A percentile compares a stretch with the other conserved stretches of the same genome.
These are phyloP conservation scores for Passerina amoena DNA, from an alignment of 2,113 vertebrate species.

Conservation along the genomic window DNA sequence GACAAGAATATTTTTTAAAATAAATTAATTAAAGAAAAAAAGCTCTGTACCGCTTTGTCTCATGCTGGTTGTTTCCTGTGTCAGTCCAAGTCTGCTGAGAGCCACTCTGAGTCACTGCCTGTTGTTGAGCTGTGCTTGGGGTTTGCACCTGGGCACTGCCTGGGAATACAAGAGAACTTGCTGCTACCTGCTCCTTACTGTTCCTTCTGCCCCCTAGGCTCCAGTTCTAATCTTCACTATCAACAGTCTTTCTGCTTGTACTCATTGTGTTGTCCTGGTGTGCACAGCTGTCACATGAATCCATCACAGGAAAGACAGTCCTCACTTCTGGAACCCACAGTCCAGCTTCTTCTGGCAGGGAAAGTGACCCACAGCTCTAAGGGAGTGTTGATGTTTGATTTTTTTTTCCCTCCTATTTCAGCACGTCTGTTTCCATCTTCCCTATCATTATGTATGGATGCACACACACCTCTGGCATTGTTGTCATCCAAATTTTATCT, in stretches of 20 bases:
- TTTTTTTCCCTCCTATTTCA: not conserved
- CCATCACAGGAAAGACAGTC: not conserved
- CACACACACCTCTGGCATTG: not conserved
- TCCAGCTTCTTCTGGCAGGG: not conserved
- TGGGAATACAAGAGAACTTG: not conserved
- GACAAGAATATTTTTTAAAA: not conserved
- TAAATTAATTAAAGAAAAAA: not conserved
- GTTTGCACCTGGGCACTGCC: not conserved
- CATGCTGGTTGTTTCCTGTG: not conserved
- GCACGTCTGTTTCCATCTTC: not conserved
- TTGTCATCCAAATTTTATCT: not conserved
- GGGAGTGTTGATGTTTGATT: not conserved
- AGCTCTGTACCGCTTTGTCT: not conserved
- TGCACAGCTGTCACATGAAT: not conserved
- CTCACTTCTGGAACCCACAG: not conserved
- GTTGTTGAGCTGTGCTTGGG: not conserved
- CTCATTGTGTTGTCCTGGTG: not conserved
- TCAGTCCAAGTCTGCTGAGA: not conserved
- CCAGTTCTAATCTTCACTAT: not conserved
- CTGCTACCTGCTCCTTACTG: not conserved
- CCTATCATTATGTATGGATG: not conserved
- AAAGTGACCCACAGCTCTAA: not conserved
- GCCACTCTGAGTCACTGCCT: not conserved
- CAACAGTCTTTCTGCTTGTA: not conserved
- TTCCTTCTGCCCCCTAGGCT: not conserved